Evolutionary conservation across 2,888 invertebrate species (phyloP).

Genomic region (Tinea semifulvella): DNA sequence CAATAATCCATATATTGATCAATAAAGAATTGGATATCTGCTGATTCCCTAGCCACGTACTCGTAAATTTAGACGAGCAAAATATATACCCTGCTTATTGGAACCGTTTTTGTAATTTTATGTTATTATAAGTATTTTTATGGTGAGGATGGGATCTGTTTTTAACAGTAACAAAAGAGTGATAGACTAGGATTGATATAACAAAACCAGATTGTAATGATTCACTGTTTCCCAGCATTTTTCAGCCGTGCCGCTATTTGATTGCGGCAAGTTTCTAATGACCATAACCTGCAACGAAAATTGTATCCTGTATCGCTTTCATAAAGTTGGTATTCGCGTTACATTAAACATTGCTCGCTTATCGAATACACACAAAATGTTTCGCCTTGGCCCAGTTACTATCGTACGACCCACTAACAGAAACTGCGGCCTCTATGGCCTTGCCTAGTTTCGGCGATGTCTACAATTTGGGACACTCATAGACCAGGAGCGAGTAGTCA

Average conservation of each 20-base stretch:
- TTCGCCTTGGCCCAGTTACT: conserved; percentile 12
- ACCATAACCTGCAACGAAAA: neutral
- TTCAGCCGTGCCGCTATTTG: conserved; percentile 2
- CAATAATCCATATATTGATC: no score
- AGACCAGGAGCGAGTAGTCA: no score
- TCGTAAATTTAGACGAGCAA: no score
- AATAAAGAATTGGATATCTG: no score
- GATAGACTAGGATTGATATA: no score
- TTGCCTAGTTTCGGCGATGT: conserved; percentile 12
- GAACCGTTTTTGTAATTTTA: no score
- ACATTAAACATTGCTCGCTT: conserved; percentile 1
- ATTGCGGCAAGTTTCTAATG: conserved; percentile 6
- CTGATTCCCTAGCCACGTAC: no score
- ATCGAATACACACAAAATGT: conserved; percentile 13
- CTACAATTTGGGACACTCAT: conserved; percentile 13
- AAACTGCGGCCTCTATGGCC: conserved; percentile 12
- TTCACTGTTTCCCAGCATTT: neutral
- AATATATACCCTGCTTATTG: no score
- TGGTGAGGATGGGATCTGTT: no score
- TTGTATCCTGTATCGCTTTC: neutral
- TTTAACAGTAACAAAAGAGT: no score
- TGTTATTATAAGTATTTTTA: no score
- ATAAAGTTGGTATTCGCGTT: conserved; percentile 1
- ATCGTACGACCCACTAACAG: conserved; percentile 11
- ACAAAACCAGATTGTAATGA: neutral